phyloP scores from a whole-genome alignment of 1,140 invertebrate genomes.

The Drosophila teissieri region DNA sequence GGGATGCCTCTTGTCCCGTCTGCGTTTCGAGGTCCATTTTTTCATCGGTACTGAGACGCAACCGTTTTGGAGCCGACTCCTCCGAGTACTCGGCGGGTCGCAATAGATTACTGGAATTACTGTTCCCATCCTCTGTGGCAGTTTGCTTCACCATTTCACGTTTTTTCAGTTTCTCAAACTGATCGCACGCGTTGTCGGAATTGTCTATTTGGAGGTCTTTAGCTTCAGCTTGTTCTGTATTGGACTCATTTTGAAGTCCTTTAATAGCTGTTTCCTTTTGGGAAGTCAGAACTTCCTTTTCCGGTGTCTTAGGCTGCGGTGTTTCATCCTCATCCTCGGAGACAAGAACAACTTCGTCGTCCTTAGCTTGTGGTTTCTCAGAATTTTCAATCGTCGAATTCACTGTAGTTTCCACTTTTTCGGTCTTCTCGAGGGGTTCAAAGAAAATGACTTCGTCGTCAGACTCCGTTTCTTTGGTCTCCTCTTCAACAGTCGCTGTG shows the following conservation, averaged over 20 bases:
- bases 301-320: constrained; percentile 2
- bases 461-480: constrained; percentile 51
- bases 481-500: background rate
- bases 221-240: constrained; percentile 34
- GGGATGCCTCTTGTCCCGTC: background rate
- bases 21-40: constrained; percentile 1
- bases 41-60: constrained; percentile 58
- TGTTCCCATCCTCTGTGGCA: constrained; percentile 41
- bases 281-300: constrained; percentile 7
- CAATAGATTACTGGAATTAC: constrained; percentile 72
- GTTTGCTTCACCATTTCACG: constrained; percentile 32
- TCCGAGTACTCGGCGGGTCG: constrained; percentile 39
- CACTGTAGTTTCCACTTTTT: constrained; percentile 2
- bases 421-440: constrained; percentile 50
- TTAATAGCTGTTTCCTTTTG: background rate
- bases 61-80: constrained; percentile 51
- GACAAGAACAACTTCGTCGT: constrained; percentile 62
- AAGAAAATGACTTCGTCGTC: constrained; percentile 78
- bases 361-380: constrained; percentile 17
- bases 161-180: constrained; percentile 59
- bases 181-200: constrained; percentile 80
- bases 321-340: constrained; percentile 68
- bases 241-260: constrained; percentile 13
- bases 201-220: constrained; percentile 61
- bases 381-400: background rate